Evolutionary conservation across 1,140 invertebrate genomes (phyloP).

Genomic region (Dinoponera quadriceps): DNA sequence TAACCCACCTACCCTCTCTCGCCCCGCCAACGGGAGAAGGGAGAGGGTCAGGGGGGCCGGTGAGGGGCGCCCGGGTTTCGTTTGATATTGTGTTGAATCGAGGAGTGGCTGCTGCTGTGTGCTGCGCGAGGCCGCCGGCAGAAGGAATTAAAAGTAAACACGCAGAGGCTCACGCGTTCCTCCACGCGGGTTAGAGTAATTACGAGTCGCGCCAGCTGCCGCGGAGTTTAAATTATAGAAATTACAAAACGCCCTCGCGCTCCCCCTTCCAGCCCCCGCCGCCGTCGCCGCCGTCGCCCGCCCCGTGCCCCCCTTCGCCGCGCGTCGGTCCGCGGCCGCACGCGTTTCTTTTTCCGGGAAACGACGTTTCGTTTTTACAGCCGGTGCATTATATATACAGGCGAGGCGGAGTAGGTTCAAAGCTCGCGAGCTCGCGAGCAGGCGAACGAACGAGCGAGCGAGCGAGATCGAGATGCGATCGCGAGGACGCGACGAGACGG

Average conservation of each 20-base stretch:
- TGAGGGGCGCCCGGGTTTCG: conserved; percentile 51
- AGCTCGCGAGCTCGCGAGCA: conserved; percentile 9
- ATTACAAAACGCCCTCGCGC: conserved; percentile 83
- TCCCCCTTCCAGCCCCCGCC: background rate
- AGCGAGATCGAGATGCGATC: conserved; percentile 48
- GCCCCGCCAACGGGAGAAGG: background rate
- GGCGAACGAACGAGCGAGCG: background rate
- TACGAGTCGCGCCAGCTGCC: conserved; percentile 85
- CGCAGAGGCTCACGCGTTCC: conserved; percentile 82
- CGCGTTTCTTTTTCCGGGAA: conserved; percentile 66
- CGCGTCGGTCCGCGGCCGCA: conserved; percentile 26
- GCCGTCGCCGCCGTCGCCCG: background rate
- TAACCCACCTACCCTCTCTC: conserved; percentile 34
- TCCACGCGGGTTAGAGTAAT: conserved; percentile 84
- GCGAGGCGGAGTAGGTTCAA: conserved; percentile 17
- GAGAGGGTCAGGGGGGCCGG: background rate
- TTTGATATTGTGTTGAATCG: conserved; percentile 72
- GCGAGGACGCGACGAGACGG: conserved; percentile 27
- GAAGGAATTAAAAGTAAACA: conserved; percentile 84
- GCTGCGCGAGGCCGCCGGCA: conserved; percentile 61
- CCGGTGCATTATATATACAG: conserved; percentile 54
- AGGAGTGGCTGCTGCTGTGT: conserved; percentile 63
- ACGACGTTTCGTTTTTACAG: conserved; percentile 62
- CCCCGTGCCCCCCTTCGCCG: background rate
- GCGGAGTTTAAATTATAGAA: conserved; percentile 86